Percentiles rank a stretch among this genome's conserved stretches.
phyloP scores from a whole-genome alignment of 1,140 invertebrate species.

The Bombus consobrinus region DNA sequence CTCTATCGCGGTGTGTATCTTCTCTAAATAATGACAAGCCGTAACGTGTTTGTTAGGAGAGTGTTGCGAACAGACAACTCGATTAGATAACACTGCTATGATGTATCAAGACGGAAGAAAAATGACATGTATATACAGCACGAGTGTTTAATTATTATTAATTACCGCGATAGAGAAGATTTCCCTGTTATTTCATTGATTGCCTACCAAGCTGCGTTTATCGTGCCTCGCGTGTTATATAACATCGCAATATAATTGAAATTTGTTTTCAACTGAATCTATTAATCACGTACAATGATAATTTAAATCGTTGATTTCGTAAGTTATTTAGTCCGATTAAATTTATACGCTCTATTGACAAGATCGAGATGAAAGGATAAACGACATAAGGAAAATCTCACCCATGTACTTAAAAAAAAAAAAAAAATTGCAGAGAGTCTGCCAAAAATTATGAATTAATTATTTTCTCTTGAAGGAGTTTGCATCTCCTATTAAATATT shows the following conservation, averaged over 20 bases:
- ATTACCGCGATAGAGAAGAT: background rate
- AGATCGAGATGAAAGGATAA: too few relatives aligned
- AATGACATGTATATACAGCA: background rate
- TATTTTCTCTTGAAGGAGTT: too few relatives aligned
- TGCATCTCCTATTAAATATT: too few relatives aligned
- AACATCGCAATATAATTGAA: too few relatives aligned
- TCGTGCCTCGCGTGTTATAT: background rate
- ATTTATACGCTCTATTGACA: too few relatives aligned
- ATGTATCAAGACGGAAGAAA: background rate
- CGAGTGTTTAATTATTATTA: constrained; percentile 2
- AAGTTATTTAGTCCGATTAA: background rate
- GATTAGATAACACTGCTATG: background rate
- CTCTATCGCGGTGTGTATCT: constrained; percentile 44
- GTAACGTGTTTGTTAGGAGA: background rate
- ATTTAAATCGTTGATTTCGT: background rate
- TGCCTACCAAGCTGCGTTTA: too few relatives aligned
- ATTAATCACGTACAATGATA: background rate
- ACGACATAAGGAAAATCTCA: too few relatives aligned
- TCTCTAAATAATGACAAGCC: constrained; percentile 12
- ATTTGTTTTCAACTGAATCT: background rate
- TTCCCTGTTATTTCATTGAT: too few relatives aligned
- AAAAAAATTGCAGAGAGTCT: too few relatives aligned
- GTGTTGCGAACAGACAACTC: background rate
- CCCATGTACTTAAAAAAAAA: too few relatives aligned
- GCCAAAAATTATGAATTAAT: too few relatives aligned